Evolutionary conservation across 2,113 vertebrate species (phyloP), one percentile per base, ranked within the genome.

Genomic region (Regulus satrapa): DNA sequence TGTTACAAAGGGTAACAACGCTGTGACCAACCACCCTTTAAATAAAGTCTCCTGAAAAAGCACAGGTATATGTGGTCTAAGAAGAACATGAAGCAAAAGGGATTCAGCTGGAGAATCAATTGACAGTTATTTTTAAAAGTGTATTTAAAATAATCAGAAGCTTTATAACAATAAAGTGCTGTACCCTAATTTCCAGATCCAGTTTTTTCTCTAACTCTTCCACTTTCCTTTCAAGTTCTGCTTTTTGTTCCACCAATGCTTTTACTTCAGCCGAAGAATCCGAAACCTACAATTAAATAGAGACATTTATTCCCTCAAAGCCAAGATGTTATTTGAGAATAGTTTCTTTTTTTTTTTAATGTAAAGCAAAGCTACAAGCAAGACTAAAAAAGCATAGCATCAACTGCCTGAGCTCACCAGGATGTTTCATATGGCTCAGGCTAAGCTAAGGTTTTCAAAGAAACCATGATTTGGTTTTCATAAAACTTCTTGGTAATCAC

Each of bases 181-280:
- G 8, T 98, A 99, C 99, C 98, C 71, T 98, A 64, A 95, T 94
- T 97, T 98, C 98, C 34, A 99, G 92, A 62, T 99, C 98, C 90
- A 99, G 97, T 87, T 98, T 98, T 95, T 93, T 98, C 97, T 98
- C 98, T 61, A 99, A 97, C 69, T 98, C 97, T 46, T 88, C 69
- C 45, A 99, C 97, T 96, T 99, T 98, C 88, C 97, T 98, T 89
- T 98, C 98, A 97, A 99, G 97, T 80, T 98, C 98, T 72, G 93
- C 97, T 86, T 98, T 99, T 97, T 99, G 98, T 81, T 99, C 98
- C 97, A 98, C 85, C 58, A 99, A 95, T 21, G 94, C 97, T 98
- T 98, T 99, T 82, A 98, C 93, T 97, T 99, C 99, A 69, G 97
- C 95, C 3, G 98, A 89, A 73, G 98, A 71, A 93, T 98, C 98